Percentiles rank a stretch among this genome's conserved stretches.
phyloP scores from a whole-genome alignment of 2,113 vertebrate genomes.

The Puntigrus tetrazona region DNA sequence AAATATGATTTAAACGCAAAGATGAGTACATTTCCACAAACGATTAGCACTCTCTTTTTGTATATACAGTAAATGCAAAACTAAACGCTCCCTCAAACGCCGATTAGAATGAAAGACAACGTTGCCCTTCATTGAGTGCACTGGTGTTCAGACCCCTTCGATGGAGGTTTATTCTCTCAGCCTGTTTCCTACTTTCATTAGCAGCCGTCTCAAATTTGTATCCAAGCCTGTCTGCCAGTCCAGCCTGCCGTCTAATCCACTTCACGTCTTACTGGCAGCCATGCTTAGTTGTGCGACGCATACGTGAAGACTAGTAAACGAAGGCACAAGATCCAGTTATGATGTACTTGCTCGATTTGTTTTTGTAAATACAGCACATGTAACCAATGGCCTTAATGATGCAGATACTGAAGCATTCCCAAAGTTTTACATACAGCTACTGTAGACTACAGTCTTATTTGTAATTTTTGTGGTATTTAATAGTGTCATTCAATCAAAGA shows the following conservation, averaged over 20 bases:
- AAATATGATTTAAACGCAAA: too few species aligned
- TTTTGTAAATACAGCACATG: constrained; percentile 62
- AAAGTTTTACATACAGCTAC: constrained; percentile 56
- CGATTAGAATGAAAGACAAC: too few species aligned
- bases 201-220: constrained; percentile 14
- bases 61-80: background rate
- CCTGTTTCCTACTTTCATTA: background rate
- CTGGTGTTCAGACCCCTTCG: background rate
- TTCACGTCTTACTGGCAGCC: constrained; percentile 27
- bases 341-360: constrained; percentile 39
- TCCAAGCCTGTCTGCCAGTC: constrained; percentile 9
- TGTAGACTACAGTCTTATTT: constrained; percentile 43
- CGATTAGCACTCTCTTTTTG: background rate
- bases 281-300: background rate
- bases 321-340: constrained; percentile 12
- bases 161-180: background rate
- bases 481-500: constrained; percentile 41
- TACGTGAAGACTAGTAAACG: constrained; percentile 19
- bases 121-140: constrained; percentile 6
- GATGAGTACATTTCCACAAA: background rate
- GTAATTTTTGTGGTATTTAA: constrained; percentile 43
- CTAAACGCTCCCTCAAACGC: background rate
- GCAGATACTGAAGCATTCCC: constrained; percentile 65
- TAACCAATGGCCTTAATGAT: constrained; percentile 79
- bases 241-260: constrained; percentile 22